Base-by-base conservation (phyloP, 2,113 vertebrate genomes). In the Riparia riparia region DNA sequence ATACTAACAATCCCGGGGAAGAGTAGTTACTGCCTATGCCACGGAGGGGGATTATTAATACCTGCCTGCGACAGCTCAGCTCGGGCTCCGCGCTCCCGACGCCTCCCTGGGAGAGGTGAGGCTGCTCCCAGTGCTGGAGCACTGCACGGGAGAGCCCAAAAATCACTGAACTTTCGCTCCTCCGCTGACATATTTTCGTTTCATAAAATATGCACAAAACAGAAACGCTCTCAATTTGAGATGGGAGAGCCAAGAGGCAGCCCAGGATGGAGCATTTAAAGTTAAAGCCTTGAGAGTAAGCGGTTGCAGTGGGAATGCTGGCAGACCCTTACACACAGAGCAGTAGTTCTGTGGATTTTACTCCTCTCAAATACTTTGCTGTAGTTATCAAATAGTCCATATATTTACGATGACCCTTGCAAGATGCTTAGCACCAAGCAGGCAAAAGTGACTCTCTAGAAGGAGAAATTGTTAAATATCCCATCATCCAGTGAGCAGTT, bases 1-100 rank as follows among this genome's bases (percentile, higher is more conserved):
- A 98, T 98, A 96, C 97, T 98, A 98, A 98, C 97, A 98, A 97
- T 98, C 94, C 94, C 73, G 96, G 89, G 96, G 96, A 98, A 98
- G 97, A 98, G 97, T 96, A 97, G 96, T 98, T 98, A 97, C 95
- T 93, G 96, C 93, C 80, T 85, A 69, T 85, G 95, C 95, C 89
- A 39, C 82, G 53, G 82, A 71, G 89, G 71, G 90, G 82, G 82
- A 17, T 88, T 84, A 26, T 78, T 58, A 54, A 78, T 54, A 71
- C 89, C 44, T 9, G 37, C 82, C 57, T 50, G 72, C 7, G 1
- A 54, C 51, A 20, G 78, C 86, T 57, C 1, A 2, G 34, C 56
- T 80, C 1, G 0, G 6, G 57, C 17, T 2, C 60, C 4, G 5
- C 0, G 1, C 71, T 87, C 49, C 37, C 2, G 2, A 4, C 0